These are phyloP conservation scores for Yponomeuta evonymella DNA, from an alignment of 2,888 invertebrate genomes.

Conservation along the genomic window DNA sequence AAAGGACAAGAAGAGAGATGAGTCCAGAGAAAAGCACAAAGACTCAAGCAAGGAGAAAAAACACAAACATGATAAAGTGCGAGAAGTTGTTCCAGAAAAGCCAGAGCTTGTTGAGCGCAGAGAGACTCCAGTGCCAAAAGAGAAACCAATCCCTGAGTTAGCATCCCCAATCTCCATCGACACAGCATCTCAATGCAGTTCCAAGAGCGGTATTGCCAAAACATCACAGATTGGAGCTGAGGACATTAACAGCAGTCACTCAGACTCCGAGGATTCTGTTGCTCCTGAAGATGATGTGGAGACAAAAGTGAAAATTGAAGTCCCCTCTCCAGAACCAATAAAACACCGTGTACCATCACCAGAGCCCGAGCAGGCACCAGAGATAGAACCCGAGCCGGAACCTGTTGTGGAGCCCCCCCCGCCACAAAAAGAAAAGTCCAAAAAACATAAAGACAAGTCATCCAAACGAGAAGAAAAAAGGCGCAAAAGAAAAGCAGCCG, in stretches of 20 bases:
- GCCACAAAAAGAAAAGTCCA: constrained; percentile 59
- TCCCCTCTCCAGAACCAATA: constrained; percentile 49
- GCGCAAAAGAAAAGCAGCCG: constrained; percentile 79
- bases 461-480: constrained; percentile 78
- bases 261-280: constrained; percentile 65
- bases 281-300: constrained; percentile 63
- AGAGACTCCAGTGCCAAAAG: constrained; percentile 60
- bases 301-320: constrained; percentile 52
- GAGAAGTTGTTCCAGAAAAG: constrained; percentile 65
- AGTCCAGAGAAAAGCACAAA: constrained; percentile 78
- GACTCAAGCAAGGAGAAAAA: constrained; percentile 71
- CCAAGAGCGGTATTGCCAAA: constrained; percentile 63
- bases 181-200: constrained; percentile 70
- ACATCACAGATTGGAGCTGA: constrained; percentile 50
- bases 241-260: constrained; percentile 60
- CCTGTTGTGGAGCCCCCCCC: constrained; percentile 50
- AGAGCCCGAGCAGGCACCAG: constrained; percentile 40
- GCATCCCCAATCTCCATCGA: constrained; percentile 69
- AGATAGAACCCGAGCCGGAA: constrained; percentile 40
- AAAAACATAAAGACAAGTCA: constrained; percentile 73
- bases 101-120: constrained; percentile 64
- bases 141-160: constrained; percentile 53
- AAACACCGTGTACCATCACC: constrained; percentile 38
- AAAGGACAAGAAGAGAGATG: constrained; percentile 80
- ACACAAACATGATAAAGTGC: constrained; percentile 72